Percentiles rank a stretch among this genome's conserved stretches.
phyloP scores from a whole-genome alignment of 2,113 vertebrate species.

The Artemisiospiza belli region DNA sequence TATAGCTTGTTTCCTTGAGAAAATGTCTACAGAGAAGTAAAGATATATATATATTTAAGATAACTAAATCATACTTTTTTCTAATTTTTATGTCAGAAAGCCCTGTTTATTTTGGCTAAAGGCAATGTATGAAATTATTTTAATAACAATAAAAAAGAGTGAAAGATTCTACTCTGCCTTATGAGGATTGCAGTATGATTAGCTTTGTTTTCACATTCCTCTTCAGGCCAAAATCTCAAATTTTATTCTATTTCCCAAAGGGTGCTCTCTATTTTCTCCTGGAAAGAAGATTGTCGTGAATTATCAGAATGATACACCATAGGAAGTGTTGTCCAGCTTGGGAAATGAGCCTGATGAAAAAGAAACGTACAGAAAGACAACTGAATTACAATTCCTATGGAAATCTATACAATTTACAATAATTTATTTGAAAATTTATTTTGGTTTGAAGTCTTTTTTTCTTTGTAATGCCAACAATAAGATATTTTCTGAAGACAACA shows the following conservation, averaged over 20 bases:
- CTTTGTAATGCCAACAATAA: background rate
- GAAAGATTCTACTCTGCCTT: background rate
- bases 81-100: background rate
- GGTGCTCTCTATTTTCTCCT: background rate
- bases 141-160: background rate
- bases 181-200: background rate
- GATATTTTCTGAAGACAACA: background rate
- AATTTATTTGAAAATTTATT: background rate
- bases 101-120: background rate
- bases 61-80: background rate
- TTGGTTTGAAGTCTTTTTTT: background rate
- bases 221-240: background rate
- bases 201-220: background rate
- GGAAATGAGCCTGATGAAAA: background rate
- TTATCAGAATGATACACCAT: background rate
- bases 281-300: background rate
- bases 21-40: background rate
- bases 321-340: background rate
- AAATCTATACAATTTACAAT: background rate
- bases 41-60: background rate
- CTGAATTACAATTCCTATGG: background rate
- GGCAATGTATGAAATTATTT: background rate
- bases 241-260: background rate
- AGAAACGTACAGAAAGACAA: accelerated
- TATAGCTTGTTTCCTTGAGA: background rate